phyloP scores from a whole-genome alignment of 2,888 invertebrate genomes.

The Diplazon laetatorius region DNA sequence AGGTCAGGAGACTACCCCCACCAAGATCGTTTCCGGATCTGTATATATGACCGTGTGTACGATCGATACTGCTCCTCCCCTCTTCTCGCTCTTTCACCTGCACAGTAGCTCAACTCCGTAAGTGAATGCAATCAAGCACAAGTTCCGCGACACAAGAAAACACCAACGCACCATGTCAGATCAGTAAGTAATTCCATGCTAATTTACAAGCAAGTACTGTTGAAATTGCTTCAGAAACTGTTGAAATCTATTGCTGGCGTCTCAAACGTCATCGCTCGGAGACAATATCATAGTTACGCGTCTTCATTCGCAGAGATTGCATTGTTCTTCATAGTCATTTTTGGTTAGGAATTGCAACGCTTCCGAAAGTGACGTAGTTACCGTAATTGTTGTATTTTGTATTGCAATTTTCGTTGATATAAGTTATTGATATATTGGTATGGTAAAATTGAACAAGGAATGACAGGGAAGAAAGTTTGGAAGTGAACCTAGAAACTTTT shows the following conservation, averaged over 20 bases:
- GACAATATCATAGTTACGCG: not conserved
- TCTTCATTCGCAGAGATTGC: not conserved
- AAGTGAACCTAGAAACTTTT: not conserved
- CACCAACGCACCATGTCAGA: conserved; percentile 75
- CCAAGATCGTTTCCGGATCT: too few species aligned
- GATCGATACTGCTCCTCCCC: conserved; percentile 27
- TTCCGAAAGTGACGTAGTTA: conserved; percentile 72
- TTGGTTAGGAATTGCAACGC: conserved; percentile 71
- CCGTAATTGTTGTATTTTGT: conserved; percentile 36
- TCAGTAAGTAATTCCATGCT: conserved; percentile 73
- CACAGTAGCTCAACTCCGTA: conserved; percentile 16
- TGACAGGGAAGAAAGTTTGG: too few species aligned
- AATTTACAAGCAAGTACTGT: conserved; percentile 35
- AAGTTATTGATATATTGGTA: not conserved
- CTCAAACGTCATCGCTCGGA: not conserved
- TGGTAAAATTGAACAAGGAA: too few species aligned
- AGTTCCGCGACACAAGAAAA: conserved; percentile 26
- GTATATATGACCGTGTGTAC: not conserved
- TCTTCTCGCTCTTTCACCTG: not conserved
- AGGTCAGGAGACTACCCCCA: too few species aligned
- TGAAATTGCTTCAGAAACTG: not conserved
- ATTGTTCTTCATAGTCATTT: conserved; percentile 27
- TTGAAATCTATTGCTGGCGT: not conserved
- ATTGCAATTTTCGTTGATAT: not conserved
- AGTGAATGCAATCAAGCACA: not conserved